Percentiles rank a stretch among this genome's conserved stretches.
These are phyloP conservation scores for Nysson spinosus DNA, from an alignment of 2,888 invertebrate species.

Conservation along the genomic window DNA sequence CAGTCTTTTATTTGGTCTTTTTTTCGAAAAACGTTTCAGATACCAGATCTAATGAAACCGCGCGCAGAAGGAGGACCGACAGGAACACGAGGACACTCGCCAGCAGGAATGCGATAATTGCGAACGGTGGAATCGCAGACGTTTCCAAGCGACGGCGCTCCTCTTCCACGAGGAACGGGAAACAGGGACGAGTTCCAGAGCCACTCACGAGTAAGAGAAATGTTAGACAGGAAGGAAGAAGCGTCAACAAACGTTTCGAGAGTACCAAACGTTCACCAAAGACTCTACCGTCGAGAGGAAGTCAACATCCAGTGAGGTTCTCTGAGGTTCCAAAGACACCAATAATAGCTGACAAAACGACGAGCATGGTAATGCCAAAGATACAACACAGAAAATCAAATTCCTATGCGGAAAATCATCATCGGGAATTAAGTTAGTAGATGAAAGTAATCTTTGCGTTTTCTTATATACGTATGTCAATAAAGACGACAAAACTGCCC, in stretches of 20 bases:
- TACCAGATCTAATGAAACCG: slow-evolving; percentile 49
- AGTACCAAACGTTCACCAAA: not conserved
- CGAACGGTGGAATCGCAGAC: slow-evolving; percentile 41
- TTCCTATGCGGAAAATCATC: no score
- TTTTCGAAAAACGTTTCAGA: slow-evolving; percentile 47
- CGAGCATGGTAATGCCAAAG: no score
- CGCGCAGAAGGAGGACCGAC: slow-evolving; percentile 15
- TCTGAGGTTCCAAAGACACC: no score
- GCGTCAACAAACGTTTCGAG: not conserved
- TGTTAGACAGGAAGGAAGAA: slow-evolving; percentile 13
- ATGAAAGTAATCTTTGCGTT: no score
- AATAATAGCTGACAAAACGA: no score
- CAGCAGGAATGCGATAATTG: slow-evolving; percentile 62
- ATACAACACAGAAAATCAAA: no score
- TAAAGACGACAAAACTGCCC: no score
- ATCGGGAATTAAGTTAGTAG: no score
- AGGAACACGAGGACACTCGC: slow-evolving; percentile 23
- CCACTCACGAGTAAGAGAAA: slow-evolving; percentile 4
- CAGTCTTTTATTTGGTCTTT: not conserved
- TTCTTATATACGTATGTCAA: no score
- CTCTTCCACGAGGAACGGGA: slow-evolving; percentile 17
- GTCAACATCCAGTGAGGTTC: no score
- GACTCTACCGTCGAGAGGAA: no score
- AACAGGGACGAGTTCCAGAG: slow-evolving; percentile 14
- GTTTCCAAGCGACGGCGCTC: slow-evolving; percentile 28